A percentile compares a stretch with the other conserved stretches of the same genome.
Evolutionary conservation across 2,113 vertebrate genomes (phyloP).

Genomic region (Tyrannus savana): DNA sequence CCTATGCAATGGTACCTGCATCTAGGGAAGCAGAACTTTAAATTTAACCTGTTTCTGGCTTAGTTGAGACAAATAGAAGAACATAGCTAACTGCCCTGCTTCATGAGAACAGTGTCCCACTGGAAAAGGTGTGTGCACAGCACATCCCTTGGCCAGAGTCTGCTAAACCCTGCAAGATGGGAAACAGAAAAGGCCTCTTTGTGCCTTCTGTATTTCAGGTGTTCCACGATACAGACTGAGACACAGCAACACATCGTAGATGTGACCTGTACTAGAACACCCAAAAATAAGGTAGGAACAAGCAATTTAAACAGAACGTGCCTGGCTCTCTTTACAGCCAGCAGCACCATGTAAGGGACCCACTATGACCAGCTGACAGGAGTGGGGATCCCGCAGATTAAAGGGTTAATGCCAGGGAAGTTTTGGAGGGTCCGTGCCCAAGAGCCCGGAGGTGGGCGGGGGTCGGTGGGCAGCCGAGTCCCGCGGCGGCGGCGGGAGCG

Average conservation of each 20-base stretch:
- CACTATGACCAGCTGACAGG: background rate
- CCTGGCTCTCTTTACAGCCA: background rate
- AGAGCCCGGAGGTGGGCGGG: rapidly evolving
- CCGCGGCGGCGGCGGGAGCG: background rate
- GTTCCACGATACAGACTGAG: background rate
- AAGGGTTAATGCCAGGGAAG: background rate
- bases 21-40: background rate
- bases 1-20: background rate
- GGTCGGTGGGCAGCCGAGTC: background rate
- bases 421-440: background rate
- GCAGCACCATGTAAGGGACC: rapidly evolving
- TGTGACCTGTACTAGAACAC: background rate
- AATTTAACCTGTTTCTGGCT: background rate
- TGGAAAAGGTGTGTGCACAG: rapidly evolving
- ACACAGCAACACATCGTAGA: background rate
- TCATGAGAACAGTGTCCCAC: background rate
- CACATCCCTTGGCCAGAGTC: background rate
- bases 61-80: background rate
- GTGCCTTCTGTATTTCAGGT: background rate
- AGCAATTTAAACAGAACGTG: background rate
- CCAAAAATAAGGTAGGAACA: background rate
- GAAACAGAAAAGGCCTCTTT: background rate
- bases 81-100: background rate
- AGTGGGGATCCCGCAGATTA: background rate
- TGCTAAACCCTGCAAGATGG: background rate